Evolutionary conservation across 2,888 invertebrate genomes (phyloP).

Genomic region (Magallana nippona): DNA sequence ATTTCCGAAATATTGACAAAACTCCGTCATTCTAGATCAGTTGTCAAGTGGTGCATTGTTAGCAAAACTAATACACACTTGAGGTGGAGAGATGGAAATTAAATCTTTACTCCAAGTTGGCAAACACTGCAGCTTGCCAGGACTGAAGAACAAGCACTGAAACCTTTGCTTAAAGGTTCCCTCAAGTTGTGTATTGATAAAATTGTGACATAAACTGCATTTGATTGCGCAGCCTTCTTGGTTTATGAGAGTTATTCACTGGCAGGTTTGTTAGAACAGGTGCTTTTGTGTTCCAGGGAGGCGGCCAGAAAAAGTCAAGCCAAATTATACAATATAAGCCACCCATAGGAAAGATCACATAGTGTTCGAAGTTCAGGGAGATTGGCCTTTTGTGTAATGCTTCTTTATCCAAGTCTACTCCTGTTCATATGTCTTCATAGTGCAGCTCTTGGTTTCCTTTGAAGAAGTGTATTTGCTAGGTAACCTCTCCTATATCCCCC

Average conservation of each 20-base stretch:
- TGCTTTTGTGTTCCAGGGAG: neutral
- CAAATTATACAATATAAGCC: neutral
- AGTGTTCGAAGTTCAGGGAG: neutral
- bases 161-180: neutral
- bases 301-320: neutral
- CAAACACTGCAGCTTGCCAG: constrained; percentile 20
- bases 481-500: too few relatives aligned
- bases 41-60: constrained; percentile 20
- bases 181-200: constrained; percentile 33
- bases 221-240: neutral
- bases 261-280: constrained; percentile 20
- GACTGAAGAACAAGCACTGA: neutral
- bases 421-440: neutral
- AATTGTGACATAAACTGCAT: constrained; percentile 30
- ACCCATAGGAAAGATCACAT: neutral
- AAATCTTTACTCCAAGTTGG: neutral
- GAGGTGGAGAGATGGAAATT: constrained; percentile 12
- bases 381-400: neutral
- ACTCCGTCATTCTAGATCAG: neutral
- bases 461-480: too few relatives aligned
- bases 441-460: too few relatives aligned
- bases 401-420: neutral
- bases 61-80: constrained; percentile 9
- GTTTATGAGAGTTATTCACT: constrained; percentile 14
- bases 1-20: constrained; percentile 14